Evolutionary conservation across 2,888 invertebrate species (phyloP).

Genomic region (Melinaea marsaeus): DNA sequence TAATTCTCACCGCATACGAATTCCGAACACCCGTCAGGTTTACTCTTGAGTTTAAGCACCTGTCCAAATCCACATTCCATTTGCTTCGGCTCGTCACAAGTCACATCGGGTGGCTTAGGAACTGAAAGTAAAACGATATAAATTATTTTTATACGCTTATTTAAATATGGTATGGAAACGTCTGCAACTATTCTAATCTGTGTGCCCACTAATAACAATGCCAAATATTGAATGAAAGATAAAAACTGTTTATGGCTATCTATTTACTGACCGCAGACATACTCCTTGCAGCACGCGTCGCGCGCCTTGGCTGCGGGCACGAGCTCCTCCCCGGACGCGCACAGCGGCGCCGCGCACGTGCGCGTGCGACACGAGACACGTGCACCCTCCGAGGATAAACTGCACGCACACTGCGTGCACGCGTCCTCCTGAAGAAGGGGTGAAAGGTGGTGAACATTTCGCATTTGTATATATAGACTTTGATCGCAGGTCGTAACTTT

Average conservation of each 20-base stretch:
- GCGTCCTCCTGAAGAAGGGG: constrained; percentile 79
- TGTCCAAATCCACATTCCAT: constrained; percentile 85
- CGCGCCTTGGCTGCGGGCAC: constrained; percentile 73
- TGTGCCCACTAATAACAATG: too few relatives aligned
- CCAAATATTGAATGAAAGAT: background rate
- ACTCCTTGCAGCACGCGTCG: constrained; percentile 83
- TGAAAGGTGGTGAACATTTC: too few relatives aligned
- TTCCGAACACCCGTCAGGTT: constrained; percentile 82
- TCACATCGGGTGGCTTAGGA: constrained; percentile 60
- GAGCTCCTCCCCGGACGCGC: constrained; percentile 73
- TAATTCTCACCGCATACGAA: constrained; percentile 83
- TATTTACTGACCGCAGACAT: constrained; percentile 78
- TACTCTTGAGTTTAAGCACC: constrained; percentile 81
- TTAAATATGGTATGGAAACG: too few relatives aligned
- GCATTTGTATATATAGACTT: background rate
- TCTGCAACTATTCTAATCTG: too few relatives aligned
- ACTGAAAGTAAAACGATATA: constrained; percentile 52
- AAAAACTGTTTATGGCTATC: background rate
- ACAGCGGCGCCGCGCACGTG: constrained; percentile 79
- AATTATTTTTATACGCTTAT: background rate
- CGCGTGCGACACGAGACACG: constrained; percentile 81
- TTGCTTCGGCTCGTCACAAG: constrained; percentile 81
- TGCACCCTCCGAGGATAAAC: constrained; percentile 44
- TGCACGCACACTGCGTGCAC: constrained; percentile 86
- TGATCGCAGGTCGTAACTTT: background rate